phyloP scores from a whole-genome alignment of 2,888 invertebrate species.

The Charanyca ferruginea region DNA sequence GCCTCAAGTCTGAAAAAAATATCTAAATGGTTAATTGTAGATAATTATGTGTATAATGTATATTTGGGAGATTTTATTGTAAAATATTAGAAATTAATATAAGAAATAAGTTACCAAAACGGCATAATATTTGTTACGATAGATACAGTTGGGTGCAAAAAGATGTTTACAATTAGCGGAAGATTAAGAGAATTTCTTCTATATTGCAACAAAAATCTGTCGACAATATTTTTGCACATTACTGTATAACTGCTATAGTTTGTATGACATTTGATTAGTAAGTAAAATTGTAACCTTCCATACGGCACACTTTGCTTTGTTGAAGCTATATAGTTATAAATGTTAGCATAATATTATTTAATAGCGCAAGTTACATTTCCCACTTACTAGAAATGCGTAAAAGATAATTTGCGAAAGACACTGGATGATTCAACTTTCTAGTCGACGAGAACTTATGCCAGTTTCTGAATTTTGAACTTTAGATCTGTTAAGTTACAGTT shows the following conservation, averaged over 20 bases:
- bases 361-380: not conserved
- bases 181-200: not conserved
- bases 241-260: conserved; percentile 8
- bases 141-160: conserved; percentile 20
- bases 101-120: conserved; percentile 39
- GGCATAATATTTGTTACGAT: conserved; percentile 48
- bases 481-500: too few species aligned
- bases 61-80: conserved; percentile 50
- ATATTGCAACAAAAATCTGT: not conserved
- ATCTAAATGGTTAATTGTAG: conserved; percentile 40
- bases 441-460: not conserved
- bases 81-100: conserved; percentile 41
- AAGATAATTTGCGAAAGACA: not conserved
- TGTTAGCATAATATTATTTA: not conserved
- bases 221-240: conserved; percentile 2
- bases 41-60: conserved; percentile 58
- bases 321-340: not conserved
- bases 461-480: not conserved
- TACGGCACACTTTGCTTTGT: not conserved
- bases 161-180: not conserved
- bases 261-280: conserved; percentile 21
- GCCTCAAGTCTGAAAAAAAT: conserved; percentile 51
- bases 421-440: not conserved
- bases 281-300: not conserved
- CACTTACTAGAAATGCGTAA: not conserved